Conservation (phyloP, 2,113 vertebrate genomes). For the Pelusios castaneus region DNA sequence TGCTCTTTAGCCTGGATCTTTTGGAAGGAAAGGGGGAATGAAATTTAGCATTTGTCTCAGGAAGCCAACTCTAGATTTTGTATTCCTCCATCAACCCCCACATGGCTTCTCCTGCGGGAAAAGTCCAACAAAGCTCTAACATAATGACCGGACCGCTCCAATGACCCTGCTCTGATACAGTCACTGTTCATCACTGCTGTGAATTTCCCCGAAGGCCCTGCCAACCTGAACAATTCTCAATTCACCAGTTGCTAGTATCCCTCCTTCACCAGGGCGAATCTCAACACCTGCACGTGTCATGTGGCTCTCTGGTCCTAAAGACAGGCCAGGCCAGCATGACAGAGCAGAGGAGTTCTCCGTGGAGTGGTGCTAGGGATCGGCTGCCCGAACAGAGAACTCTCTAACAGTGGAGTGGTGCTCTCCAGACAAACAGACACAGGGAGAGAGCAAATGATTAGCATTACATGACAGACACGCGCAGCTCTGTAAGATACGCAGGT, state of each 20-base stretch:
- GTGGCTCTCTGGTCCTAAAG: neutral
- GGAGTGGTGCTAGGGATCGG: neutral
- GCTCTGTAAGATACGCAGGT: neutral
- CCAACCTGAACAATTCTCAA: neutral
- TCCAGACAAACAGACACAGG: neutral
- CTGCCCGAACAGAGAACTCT: neutral
- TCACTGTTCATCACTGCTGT: neutral
- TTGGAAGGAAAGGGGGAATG: neutral
- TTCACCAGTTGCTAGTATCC: neutral
- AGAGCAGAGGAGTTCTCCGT: neutral
- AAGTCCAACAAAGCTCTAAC: neutral
- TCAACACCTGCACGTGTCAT: neutral
- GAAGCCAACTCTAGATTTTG: neutral
- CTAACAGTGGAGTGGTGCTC: neutral
- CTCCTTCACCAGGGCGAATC: neutral
- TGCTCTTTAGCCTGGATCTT: neutral
- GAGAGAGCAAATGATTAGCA: neutral
- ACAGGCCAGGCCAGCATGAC: neutral
- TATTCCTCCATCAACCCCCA: neutral
- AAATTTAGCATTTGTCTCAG: neutral
- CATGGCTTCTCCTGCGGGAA: neutral
- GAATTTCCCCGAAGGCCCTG: neutral
- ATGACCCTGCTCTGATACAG: neutral
- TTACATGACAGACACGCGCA: neutral
- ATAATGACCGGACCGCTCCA: neutral